phyloP scores from a whole-genome alignment of 2,113 vertebrate genomes.

The Neopipo cinnamomea region DNA sequence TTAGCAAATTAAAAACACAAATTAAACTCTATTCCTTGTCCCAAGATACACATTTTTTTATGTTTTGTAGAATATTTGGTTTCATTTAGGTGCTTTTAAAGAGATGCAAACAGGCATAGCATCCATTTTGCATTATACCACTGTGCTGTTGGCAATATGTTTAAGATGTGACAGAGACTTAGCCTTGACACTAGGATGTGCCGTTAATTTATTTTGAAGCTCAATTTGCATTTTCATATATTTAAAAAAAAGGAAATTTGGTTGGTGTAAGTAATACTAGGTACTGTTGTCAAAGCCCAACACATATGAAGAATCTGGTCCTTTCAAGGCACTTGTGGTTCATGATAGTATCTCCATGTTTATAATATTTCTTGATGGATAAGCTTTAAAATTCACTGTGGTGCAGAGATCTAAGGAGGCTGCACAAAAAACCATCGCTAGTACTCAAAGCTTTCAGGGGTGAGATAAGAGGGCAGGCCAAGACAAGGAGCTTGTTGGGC shows the following conservation, averaged over 20 bases:
- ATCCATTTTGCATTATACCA: background rate
- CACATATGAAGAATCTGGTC: accelerated
- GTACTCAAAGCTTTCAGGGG: background rate
- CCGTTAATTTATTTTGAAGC: background rate
- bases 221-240: background rate
- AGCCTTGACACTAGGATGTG: background rate
- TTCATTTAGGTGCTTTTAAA: background rate
- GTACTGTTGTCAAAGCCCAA: background rate
- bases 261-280: background rate
- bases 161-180: background rate
- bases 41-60: background rate
- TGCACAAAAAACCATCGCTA: accelerated
- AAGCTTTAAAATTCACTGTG: background rate
- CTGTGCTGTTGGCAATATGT: background rate
- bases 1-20: background rate
- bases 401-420: background rate
- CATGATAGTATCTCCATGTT: background rate
- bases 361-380: background rate
- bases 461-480: background rate
- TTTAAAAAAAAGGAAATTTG: background rate
- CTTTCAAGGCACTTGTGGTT: background rate
- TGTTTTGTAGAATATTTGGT: background rate
- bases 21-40: background rate
- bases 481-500: background rate
- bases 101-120: background rate